Percentiles rank a stretch among this genome's conserved stretches.
phyloP scores from a whole-genome alignment of 2,113 vertebrate genomes.

The Nycticorax nycticorax region DNA sequence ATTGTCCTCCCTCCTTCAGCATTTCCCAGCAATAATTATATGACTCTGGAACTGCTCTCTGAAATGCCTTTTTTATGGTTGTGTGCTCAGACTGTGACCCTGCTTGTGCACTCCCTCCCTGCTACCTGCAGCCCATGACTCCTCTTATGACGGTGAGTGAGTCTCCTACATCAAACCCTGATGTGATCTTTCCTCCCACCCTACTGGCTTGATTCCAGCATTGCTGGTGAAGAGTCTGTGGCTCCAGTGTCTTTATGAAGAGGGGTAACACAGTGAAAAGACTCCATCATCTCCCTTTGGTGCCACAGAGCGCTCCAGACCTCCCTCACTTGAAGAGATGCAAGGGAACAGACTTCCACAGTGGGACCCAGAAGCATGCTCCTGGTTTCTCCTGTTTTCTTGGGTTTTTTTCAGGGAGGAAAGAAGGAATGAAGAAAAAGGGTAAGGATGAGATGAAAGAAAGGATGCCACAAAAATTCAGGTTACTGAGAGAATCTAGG shows the following conservation, averaged over 20 bases:
- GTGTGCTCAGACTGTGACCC: background rate
- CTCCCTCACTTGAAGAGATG: background rate
- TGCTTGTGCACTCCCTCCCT: background rate
- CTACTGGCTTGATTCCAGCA: background rate
- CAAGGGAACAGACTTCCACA: background rate
- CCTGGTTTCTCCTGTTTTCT: background rate
- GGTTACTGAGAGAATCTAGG: background rate
- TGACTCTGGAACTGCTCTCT: background rate
- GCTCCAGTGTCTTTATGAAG: background rate
- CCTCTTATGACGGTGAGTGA: fast-evolving
- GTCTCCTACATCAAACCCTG: background rate
- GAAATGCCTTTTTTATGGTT: background rate
- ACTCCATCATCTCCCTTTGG: background rate
- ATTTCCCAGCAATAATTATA: background rate
- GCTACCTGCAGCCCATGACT: background rate
- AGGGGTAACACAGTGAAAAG: background rate
- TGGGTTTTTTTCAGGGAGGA: fast-evolving
- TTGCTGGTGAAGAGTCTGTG: background rate
- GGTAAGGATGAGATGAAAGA: background rate
- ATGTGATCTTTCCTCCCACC: background rate
- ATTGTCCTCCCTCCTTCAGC: background rate
- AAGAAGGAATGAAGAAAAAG: background rate
- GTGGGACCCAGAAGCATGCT: background rate
- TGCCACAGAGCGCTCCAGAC: background rate
- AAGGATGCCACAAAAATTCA: background rate